Evolutionary conservation across 2,113 vertebrate species (phyloP).

Genomic region (Lagopus muta): DNA sequence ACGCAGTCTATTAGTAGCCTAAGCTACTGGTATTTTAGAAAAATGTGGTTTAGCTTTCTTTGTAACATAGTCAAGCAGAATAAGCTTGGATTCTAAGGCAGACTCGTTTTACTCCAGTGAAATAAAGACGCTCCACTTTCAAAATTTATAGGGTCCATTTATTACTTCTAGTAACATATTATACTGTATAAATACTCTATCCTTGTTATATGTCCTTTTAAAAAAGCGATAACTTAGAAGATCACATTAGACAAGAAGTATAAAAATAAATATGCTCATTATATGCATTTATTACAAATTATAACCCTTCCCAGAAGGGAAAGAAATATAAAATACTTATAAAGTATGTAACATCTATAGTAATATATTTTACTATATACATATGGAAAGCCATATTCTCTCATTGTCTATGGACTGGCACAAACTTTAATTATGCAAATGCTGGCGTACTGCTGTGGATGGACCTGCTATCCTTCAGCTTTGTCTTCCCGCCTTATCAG

Average conservation of each 20-base stretch:
- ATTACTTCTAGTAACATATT: slow-evolving; percentile 89
- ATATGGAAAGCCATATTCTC: slow-evolving; percentile 82
- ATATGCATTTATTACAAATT: slow-evolving; percentile 86
- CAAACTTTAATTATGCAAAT: slow-evolving; percentile 73
- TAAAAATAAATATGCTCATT: slow-evolving; percentile 99
- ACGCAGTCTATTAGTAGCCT: background rate
- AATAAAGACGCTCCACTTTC: slow-evolving; percentile 68
- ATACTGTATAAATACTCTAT: slow-evolving; percentile 99
- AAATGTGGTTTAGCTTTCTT: background rate
- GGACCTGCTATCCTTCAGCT: slow-evolving; percentile 83
- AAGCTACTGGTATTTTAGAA: slow-evolving; percentile 9
- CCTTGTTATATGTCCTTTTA: slow-evolving; percentile 94
- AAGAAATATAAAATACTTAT: slow-evolving; percentile 91
- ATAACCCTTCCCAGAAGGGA: slow-evolving; percentile 93
- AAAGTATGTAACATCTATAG: slow-evolving; percentile 88
- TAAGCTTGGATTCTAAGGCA: background rate
- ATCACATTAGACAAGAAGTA: slow-evolving; percentile 97
- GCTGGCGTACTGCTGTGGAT: slow-evolving; percentile 75
- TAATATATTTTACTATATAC: slow-evolving; percentile 82
- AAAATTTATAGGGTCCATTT: slow-evolving; percentile 80
- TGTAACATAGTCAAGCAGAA: background rate
- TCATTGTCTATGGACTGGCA: slow-evolving; percentile 78
- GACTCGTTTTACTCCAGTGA: slow-evolving; percentile 34
- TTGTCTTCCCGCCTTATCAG: slow-evolving; percentile 59
- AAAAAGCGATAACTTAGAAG: slow-evolving; percentile 93